phyloP scores from a whole-genome alignment of 2,888 invertebrate genomes.

The Hirudinaria manillensis region DNA sequence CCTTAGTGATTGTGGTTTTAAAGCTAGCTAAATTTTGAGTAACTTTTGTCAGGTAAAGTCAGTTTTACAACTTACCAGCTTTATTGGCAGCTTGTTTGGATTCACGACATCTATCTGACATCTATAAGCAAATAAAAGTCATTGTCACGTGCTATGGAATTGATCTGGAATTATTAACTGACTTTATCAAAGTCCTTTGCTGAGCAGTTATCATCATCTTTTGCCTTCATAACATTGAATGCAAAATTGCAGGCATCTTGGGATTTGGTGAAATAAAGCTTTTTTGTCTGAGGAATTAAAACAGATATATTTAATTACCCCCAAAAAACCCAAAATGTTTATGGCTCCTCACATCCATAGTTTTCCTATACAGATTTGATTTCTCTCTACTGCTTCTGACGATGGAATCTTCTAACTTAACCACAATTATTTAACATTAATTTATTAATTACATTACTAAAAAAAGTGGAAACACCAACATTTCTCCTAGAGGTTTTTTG shows the following conservation, averaged over 20 bases:
- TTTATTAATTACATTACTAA: background rate
- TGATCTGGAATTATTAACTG: too few relatives aligned
- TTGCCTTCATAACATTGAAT: slow-evolving; percentile 15
- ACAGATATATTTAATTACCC: background rate
- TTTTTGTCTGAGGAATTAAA: slow-evolving; percentile 23
- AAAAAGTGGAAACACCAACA: slow-evolving; percentile 9
- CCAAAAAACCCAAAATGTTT: background rate
- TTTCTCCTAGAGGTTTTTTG: slow-evolving; percentile 19
- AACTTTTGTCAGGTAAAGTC: too few relatives aligned
- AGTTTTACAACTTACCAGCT: background rate
- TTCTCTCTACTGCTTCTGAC: slow-evolving; percentile 22
- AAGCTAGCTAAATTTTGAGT: too few relatives aligned
- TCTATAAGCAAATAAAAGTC: too few relatives aligned
- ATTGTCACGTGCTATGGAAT: too few relatives aligned
- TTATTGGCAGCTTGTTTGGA: background rate
- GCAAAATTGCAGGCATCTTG: slow-evolving; percentile 14
- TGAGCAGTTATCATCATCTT: slow-evolving; percentile 20
- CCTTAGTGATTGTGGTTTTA: too few relatives aligned
- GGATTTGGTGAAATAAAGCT: slow-evolving; percentile 19
- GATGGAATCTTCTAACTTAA: slow-evolving; percentile 20
- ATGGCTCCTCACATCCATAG: slow-evolving; percentile 16
- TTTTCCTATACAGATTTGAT: slow-evolving; percentile 15
- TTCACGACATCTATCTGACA: background rate
- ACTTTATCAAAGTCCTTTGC: slow-evolving; percentile 32
- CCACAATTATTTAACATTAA: background rate